A percentile compares a stretch with the other conserved stretches of the same genome.
Evolutionary conservation across 2,113 vertebrate species (phyloP).

Genomic region (Excalfactoria chinensis): DNA sequence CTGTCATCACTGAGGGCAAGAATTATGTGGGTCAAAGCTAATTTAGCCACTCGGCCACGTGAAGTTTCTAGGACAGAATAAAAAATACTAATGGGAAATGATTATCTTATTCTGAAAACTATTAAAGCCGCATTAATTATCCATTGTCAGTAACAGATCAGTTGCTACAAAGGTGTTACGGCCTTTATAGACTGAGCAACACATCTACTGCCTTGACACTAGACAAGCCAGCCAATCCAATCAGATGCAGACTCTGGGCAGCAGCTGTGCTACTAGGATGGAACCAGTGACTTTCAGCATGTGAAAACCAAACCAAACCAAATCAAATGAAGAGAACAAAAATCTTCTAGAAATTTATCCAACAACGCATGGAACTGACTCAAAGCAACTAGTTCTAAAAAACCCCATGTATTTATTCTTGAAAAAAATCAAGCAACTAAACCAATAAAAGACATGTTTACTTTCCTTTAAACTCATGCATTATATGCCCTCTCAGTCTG

Average conservation of each 20-base stretch:
- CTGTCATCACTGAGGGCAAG: not conserved
- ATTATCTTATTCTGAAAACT: not conserved
- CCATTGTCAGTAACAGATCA: not conserved
- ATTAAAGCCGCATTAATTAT: not conserved
- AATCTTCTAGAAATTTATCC: not conserved
- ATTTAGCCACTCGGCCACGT: not conserved
- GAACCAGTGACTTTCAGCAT: not conserved
- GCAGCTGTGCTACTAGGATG: not conserved
- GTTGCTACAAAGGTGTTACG: not conserved
- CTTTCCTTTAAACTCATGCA: not conserved
- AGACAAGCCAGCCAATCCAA: not conserved
- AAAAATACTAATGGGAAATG: not conserved
- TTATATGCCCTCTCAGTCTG: too few relatives aligned
- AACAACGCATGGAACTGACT: not conserved
- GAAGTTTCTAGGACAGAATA: not conserved
- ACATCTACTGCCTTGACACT: not conserved
- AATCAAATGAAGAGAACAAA: not conserved
- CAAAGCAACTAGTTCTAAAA: not conserved
- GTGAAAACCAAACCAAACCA: not conserved
- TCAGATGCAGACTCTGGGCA: not conserved
- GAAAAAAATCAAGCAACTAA: not conserved
- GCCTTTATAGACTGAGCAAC: not conserved
- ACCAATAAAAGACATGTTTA: not conserved
- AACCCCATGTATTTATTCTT: not conserved
- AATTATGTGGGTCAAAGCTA: not conserved